Base-by-base conservation (phyloP, 2,888 invertebrate species). In the Ectemnius cavifrons region DNA sequence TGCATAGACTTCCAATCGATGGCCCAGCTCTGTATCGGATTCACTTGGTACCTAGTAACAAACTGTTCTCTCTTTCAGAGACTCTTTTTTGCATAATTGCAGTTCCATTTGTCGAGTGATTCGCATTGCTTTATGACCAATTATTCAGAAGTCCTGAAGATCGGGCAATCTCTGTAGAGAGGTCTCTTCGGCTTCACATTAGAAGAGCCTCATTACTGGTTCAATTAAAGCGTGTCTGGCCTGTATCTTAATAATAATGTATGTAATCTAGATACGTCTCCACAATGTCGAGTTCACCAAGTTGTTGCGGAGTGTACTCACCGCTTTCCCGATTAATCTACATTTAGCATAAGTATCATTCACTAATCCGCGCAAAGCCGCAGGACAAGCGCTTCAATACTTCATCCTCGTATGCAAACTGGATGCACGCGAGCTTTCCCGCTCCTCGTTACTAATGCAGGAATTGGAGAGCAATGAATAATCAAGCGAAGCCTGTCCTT, bases 81-180 rank as follows among this genome's bases (percentile, higher is more conserved):
- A 66, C 49, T 58, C n/a, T 61, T 58, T 23, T 59, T 20, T 69
- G 75, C 65, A 75, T 75, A 75, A 73, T 73, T 64, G 57, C 63
- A 23, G 20, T 59, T 27, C 57, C 8, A 27, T 27, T 62, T 65
- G 58, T 6, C 37, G 64, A 58, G 27, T 72, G 67, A 67, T 67
- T 57, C 63, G 23, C 58, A 68, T 64, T 58, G 62, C 52, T 65
- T 75, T 73, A 69, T 73, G 64, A 62, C 62, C 66, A 75, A 73
- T 73, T 73, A 73, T 63, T 46, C 23, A 67, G 16, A 73, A 75
- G 65, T 75, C 65, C 68, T 23, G 64, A 13, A 61, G 49, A 68
- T 52, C 64, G 46, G 68, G 62, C 56, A 16, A 46, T 58, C 68
- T 14, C 27, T 47, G 11, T 46, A 14, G 47, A 49, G 66, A 8